A percentile compares a stretch with the other conserved stretches of the same genome.
These are phyloP conservation scores for Cyanoderma ruficeps DNA, from an alignment of 2,113 vertebrate genomes.

Conservation along the genomic window DNA sequence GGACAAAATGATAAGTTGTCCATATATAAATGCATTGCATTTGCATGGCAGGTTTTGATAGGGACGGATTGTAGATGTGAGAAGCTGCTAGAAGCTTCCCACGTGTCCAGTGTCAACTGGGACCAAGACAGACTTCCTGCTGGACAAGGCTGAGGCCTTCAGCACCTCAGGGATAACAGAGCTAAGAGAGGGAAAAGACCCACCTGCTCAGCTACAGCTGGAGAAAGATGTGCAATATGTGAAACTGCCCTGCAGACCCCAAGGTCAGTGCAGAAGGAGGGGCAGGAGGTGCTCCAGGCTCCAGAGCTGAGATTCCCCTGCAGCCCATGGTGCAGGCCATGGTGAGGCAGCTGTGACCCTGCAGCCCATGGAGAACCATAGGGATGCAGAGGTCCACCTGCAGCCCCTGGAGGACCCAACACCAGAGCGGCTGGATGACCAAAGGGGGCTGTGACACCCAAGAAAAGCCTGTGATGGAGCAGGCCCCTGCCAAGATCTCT, in stretches of 20 bases:
- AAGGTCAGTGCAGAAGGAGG: not conserved
- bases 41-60: not conserved
- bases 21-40: not conserved
- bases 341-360: not conserved
- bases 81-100: not conserved
- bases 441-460: not conserved
- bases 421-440: not conserved
- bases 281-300: not conserved
- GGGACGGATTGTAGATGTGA: not conserved
- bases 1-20: not conserved
- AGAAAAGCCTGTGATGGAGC: not conserved
- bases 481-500: not conserved
- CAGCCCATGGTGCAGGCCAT: fast-evolving
- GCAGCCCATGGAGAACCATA: not conserved
- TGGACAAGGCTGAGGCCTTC: not conserved
- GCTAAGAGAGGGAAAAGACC: not conserved
- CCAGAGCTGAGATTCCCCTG: not conserved
- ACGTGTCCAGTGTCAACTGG: not conserved
- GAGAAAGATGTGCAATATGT: not conserved
- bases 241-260: not conserved
- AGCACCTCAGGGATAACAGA: not conserved
- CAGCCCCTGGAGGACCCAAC: not conserved
- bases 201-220: not conserved
- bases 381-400: not conserved
- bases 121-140: not conserved